Base-by-base conservation (phyloP, 2,888 invertebrate genomes). In the Lydus trimaculatus region DNA sequence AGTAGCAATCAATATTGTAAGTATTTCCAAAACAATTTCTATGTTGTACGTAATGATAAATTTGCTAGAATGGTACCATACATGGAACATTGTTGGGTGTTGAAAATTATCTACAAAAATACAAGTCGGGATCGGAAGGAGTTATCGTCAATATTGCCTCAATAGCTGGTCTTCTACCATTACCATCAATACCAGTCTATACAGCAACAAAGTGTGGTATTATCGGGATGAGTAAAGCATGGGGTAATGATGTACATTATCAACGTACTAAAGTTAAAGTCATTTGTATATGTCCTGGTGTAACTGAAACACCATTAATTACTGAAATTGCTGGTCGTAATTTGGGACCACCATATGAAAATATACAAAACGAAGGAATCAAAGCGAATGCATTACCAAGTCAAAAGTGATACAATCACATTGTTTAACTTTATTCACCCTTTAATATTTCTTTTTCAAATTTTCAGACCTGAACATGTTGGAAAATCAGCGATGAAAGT, bases 1-100 rank as follows among this genome's bases (percentile, higher is more conserved):
- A 69, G 66, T 77, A 11, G 70, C 67, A n/a, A 68, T 78, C 8
- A 78, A 78, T 70, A 63, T 75, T 58, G 73, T 73, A 73, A 72
- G 70, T 66, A 20, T 28, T 28, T 31, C 2, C 15, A 58, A 17
- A n/a, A 25, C 15, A 39, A 31, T 63, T 28, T 62, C 75, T 83
- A 91, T 67, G 91, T 43, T 43, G 90, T 79, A 90, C 75, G 11
- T 31, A 15, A 25, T 82, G 13, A 72, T 82, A 9, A 82, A 83
- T 1, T 86, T 79, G 81, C 73, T 77, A 86, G 85, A 84, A 84
- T 61, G 86, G 87, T 1, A 83, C 85, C 9, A 80, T 87, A 43
- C 81, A 85, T 8, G 83, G 84, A 1, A 83, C 81, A 20, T 76
- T 85, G 52, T 76, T 87, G 13, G 87, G 84, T 4, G 76, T 87